phyloP scores from a whole-genome alignment of 2,113 vertebrate species.

The Serilophus lunatus region DNA sequence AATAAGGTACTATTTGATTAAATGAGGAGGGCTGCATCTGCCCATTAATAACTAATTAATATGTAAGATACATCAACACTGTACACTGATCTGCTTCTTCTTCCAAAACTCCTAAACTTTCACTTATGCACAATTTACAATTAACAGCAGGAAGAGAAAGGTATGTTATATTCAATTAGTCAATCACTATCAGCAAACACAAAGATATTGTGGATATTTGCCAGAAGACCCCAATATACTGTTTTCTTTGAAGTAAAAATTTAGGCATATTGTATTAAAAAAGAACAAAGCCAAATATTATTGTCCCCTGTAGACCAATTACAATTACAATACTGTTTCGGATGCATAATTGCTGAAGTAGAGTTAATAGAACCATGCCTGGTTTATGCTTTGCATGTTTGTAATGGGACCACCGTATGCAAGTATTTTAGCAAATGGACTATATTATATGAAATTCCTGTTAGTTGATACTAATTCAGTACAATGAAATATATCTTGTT shows the following conservation, averaged over 20 bases:
- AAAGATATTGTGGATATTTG: neutral
- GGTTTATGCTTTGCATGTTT: slow-evolving; percentile 23
- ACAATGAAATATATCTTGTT: slow-evolving; percentile 63
- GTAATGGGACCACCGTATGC: neutral
- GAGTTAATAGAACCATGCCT: slow-evolving; percentile 29
- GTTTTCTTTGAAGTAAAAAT: neutral
- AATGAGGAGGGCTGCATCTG: neutral
- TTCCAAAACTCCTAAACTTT: neutral
- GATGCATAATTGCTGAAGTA: neutral
- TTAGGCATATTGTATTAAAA: neutral
- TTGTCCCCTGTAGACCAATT: neutral
- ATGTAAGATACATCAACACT: neutral
- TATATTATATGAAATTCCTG: slow-evolving; percentile 19
- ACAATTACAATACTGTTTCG: neutral
- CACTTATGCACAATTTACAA: neutral
- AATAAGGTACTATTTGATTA: neutral
- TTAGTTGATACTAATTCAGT: slow-evolving; percentile 59
- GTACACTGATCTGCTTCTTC: neutral
- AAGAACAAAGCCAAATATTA: neutral
- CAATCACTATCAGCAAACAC: neutral
- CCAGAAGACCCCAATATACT: neutral
- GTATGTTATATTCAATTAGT: slow-evolving; percentile 5
- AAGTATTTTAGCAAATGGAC: neutral
- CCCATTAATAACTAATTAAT: neutral
- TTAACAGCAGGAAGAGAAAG: neutral